phyloP scores from a whole-genome alignment of 2,113 vertebrate genomes.

The Stomatorhinus ivindoensis region DNA sequence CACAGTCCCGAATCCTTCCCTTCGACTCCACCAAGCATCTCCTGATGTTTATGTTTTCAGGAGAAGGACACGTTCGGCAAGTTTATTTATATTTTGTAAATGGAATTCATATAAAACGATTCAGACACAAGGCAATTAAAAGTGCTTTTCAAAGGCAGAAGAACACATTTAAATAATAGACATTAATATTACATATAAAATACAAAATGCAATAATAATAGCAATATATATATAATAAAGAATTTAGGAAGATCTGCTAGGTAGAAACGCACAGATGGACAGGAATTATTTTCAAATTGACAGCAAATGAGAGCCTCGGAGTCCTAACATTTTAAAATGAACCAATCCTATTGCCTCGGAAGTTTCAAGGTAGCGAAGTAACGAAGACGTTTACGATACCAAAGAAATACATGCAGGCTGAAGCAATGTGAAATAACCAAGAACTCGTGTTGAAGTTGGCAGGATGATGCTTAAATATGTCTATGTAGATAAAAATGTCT shows the following conservation, averaged over 20 bases:
- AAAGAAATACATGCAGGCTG: neutral
- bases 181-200: no score
- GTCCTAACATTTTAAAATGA: constrained; percentile 51
- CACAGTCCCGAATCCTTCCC: neutral
- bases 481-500: neutral
- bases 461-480: no score
- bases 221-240: no score
- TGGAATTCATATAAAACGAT: no score
- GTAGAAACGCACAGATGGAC: constrained; percentile 3
- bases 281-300: constrained; percentile 41
- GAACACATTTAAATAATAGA: no score
- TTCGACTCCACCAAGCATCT: neutral
- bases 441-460: neutral
- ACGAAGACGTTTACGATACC: constrained; percentile 16
- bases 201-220: no score
- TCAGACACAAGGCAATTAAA: no score
- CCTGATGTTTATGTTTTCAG: neutral
- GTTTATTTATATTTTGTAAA: no score
- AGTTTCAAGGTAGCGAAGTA: constrained; percentile 45
- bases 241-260: neutral
- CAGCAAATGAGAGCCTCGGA: constrained; percentile 43
- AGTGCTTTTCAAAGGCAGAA: no score
- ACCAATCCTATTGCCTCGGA: constrained; percentile 32
- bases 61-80: neutral
- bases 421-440: neutral